These are phyloP conservation scores for Enteromius mattozi DNA, from an alignment of 2,797 vertebrate genomes.

Conservation along the genomic window DNA sequence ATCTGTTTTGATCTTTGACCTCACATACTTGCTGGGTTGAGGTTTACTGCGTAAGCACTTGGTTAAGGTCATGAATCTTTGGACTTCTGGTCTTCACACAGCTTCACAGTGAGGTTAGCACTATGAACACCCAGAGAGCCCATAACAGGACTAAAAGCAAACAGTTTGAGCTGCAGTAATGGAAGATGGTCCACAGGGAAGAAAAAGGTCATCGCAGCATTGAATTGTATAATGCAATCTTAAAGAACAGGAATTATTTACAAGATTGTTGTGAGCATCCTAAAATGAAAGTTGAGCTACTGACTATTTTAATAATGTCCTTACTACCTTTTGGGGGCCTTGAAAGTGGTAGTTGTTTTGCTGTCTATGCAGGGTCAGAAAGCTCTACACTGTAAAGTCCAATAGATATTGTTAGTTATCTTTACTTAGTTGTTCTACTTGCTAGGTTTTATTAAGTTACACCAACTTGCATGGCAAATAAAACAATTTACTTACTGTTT, in stretches of 20 bases:
- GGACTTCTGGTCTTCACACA: background rate
- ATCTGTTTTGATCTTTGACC: slow-evolving; percentile 31
- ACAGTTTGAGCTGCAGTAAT: slow-evolving; percentile 23
- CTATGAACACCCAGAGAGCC: slow-evolving; percentile 27
- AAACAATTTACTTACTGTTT: too few species aligned
- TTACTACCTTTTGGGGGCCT: too few species aligned
- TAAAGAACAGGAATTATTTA: slow-evolving; percentile 12
- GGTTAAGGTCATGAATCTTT: slow-evolving; percentile 31
- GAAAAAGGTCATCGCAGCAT: slow-evolving; percentile 22
- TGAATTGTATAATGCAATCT: slow-evolving; percentile 25
- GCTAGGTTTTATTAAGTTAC: too few species aligned
- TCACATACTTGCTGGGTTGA: slow-evolving; percentile 13
- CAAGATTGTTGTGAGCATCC: slow-evolving; percentile 8
- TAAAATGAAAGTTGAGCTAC: too few species aligned
- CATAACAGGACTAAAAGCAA: slow-evolving; percentile 37
- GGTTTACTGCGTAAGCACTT: slow-evolving; percentile 18
- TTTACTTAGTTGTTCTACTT: too few species aligned
- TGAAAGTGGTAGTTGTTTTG: too few species aligned
- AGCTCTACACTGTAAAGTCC: too few species aligned
- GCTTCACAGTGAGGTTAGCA: slow-evolving; percentile 10
- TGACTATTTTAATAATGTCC: too few species aligned
- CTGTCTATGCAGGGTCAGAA: background rate
- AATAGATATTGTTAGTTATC: too few species aligned
- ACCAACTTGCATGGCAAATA: too few species aligned
- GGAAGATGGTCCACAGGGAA: background rate